phyloP scores from a whole-genome alignment of 1,140 invertebrate genomes.

The Sinonovacula constricta region DNA sequence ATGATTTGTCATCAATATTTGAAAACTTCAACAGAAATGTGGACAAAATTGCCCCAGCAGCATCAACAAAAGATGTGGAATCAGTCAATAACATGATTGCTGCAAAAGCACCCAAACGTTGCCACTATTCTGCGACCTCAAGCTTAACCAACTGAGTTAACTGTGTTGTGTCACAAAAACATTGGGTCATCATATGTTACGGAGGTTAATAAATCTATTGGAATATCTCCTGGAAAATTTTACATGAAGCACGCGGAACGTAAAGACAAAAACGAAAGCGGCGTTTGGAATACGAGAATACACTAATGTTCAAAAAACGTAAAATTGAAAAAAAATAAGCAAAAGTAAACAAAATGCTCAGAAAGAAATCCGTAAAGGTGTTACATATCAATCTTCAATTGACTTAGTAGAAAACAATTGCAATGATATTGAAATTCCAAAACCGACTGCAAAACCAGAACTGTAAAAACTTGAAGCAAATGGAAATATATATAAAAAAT shows the following conservation, averaged over 20 bases:
- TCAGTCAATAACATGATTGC: conserved; percentile 24
- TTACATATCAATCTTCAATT: conserved; percentile 5
- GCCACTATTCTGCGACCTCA: conserved; percentile 13
- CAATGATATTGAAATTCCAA: conserved; percentile 14
- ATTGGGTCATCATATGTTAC: not conserved
- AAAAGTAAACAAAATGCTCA: conserved; percentile 11
- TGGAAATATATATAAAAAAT: too few relatives aligned
- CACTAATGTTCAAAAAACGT: not conserved
- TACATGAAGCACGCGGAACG: not conserved
- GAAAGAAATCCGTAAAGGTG: not conserved
- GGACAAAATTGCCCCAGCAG: conserved; percentile 9
- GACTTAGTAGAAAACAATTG: not conserved
- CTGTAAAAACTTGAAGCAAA: not conserved
- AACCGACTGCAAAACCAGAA: not conserved
- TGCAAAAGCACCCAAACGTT: conserved; percentile 20
- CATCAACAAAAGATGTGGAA: conserved; percentile 10
- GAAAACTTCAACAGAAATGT: not conserved
- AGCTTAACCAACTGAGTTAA: not conserved
- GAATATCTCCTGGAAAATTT: conserved; percentile 5
- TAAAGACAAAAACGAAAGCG: conserved; percentile 12
- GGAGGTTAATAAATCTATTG: conserved; percentile 2
- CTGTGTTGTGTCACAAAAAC: conserved; percentile 28
- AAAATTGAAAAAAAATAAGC: not conserved
- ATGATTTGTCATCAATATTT: conserved; percentile 11
- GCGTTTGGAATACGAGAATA: not conserved